phyloP scores from a whole-genome alignment of 1,140 invertebrate species.

The Belonocnema kinseyi region DNA sequence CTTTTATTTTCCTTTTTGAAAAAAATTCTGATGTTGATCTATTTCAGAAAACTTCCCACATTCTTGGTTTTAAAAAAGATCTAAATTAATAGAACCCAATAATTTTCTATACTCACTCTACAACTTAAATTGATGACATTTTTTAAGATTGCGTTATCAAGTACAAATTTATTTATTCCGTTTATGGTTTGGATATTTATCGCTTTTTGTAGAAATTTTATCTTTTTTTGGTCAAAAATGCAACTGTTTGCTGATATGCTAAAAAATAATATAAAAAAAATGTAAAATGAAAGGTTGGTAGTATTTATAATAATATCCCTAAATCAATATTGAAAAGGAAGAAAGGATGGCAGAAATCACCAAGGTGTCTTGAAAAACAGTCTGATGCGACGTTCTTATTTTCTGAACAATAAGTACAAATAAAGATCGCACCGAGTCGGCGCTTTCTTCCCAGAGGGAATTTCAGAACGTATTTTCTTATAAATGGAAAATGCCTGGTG shows the following conservation, averaged over 20 bases:
- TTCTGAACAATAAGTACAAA: conserved; percentile 60
- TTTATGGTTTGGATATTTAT: no score
- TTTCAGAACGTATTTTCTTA: conserved; percentile 66
- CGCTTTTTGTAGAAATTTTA: no score
- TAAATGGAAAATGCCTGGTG: conserved; percentile 64
- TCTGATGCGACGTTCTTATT: conserved; percentile 50
- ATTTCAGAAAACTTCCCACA: no score
- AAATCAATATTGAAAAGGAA: neutral
- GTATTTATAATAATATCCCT: neutral
- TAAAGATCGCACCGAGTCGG: conserved; percentile 42
- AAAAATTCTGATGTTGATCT: no score
- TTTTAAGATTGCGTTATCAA: no score
- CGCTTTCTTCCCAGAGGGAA: conserved; percentile 51
- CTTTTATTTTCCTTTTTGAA: no score
- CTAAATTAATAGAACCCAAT: no score
- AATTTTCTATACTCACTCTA: no score
- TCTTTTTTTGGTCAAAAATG: no score
- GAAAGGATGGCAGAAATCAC: neutral
- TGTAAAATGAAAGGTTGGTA: neutral
- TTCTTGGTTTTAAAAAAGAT: no score
- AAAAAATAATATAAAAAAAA: neutral
- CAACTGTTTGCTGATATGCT: neutral
- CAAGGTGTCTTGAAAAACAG: conserved; percentile 26
- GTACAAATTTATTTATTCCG: no score
- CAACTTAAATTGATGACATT: no score